Base-by-base conservation (phyloP, 2,113 vertebrate genomes). In the Rhea americana region DNA sequence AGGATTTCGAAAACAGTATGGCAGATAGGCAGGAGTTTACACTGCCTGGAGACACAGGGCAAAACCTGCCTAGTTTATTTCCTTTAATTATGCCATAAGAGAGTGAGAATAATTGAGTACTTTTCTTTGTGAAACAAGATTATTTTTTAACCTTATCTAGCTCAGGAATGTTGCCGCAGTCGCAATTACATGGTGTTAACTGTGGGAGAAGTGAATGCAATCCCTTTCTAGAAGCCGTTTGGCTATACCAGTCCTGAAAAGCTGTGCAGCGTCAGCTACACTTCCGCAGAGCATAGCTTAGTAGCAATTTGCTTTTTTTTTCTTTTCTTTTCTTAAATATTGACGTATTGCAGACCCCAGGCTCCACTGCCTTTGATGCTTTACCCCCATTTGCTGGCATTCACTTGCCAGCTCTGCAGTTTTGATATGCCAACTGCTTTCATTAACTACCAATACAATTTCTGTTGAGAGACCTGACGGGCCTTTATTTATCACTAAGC, bases 151-250 rank as follows among this genome's bases (percentile, higher is more conserved):
- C 70, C 63, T 85, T 95, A 91, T 35, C 94, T 86, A 95, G 93
- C 96, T 96, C 95, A 96, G 96, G 96, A 95, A 96, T 6, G 55
- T 87, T 89, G 88, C 93, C 86, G 94, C 92, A 91, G 93, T 96
- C 93, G 93, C 81, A 90, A 92, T 84, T 92, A 85, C 0, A 18
- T 92, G 93, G 53, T 92, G 73, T 94, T 96, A 89, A 82, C 87
- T 95, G 95, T 96, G 91, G 97, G 90, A 91, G 87, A 92, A 93
- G 80, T 88, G 80, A 96, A 94, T 91, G 81, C 94, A 86, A 92
- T 83, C 91, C 91, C 75, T 96, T 93, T 26, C 85, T 87, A 90
- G 86, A 90, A 97, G 91, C 90, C 86, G 45, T 51, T 68, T 92
- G 90, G 91, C 85, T 95, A 77, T 93, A 96, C 87, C 90, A 93